phyloP scores from a whole-genome alignment of 2,888 invertebrate genomes.

The Dimorphilus gyrociliatus region DNA sequence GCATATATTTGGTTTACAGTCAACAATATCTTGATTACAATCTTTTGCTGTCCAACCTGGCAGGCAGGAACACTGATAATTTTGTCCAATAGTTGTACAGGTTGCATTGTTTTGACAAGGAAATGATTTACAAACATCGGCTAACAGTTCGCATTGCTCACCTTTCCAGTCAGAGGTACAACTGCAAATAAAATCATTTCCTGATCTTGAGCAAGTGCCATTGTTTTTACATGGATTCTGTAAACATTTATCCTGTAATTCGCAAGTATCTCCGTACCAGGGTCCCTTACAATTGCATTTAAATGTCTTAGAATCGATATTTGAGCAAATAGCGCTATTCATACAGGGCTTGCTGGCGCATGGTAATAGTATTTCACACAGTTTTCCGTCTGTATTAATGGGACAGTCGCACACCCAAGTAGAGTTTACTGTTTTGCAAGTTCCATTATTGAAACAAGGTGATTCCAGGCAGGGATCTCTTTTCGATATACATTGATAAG shows the following conservation, averaged over 20 bases:
- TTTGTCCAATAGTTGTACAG: conserved; percentile 1
- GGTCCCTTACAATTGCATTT: no score
- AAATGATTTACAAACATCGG: conserved; percentile 12
- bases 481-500: no score
- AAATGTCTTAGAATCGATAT: no score
- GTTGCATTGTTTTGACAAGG: conserved; percentile 5
- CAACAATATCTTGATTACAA: conserved; percentile 17
- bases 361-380: no score
- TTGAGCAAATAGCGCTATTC: no score
- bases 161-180: conserved; percentile 27
- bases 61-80: conserved; percentile 14
- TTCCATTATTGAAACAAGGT: conserved; percentile 73
- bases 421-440: no score
- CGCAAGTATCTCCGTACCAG: no score
- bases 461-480: conserved; percentile 82
- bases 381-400: no score
- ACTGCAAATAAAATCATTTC: conserved; percentile 20
- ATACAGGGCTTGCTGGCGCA: no score
- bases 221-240: conserved; percentile 18
- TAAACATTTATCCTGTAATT: no score
- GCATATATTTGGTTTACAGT: conserved; percentile 8
- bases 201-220: conserved; percentile 18
- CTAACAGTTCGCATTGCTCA: conserved; percentile 15
- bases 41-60: conserved; percentile 15
- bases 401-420: no score